Evolutionary conservation across 2,113 vertebrate genomes (phyloP), one percentile per base, ranked within the genome.

Genomic region (Embiotoca jacksoni): DNA sequence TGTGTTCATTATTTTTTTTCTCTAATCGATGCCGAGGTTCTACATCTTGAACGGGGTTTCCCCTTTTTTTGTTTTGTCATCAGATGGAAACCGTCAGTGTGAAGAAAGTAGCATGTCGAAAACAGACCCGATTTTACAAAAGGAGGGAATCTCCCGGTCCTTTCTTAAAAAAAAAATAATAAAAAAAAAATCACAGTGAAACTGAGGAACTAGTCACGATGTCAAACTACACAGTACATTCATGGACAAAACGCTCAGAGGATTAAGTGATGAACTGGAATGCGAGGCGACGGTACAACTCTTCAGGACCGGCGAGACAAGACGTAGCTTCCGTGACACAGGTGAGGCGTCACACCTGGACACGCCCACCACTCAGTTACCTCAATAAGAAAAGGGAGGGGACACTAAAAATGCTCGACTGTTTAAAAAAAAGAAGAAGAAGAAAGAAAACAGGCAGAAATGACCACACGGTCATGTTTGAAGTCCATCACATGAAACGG

Each of bases 341-440:
- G 49, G 59, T 47, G 61, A 85, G 39, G 47, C 36, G 53, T 72
- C 53, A 81, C 72, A 75, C 79, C 68, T 77, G 72, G 16, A 78
- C 72, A 79, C 67, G 83, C 81, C 83, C 81, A 91, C 83, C 81
- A 91, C 73, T 76, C 63, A 84, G 65, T 77, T 1, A 84, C 46
- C 16, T 52, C 33, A 36, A 86, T 64, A 76, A 44, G 56, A 78
- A 31, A 50, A 64, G 68, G 72, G 54, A 31, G 62, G 33, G 52
- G 69, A 71, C 86, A 91, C 85, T 94, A 94, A 93, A 23, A 94
- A 94, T 75, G 77, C 65, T 77, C 53, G 61, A 89, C 73, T 81
- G 70, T 72, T 89, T 53, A 15, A 80, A 66, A 83, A 81, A 87
- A 53, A 56, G 83, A 83, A 79, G 75, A 63, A 56, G 36, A 77